Conservation (phyloP, 1,140 invertebrate species). For the Caenorhabditis brenneri region DNA sequence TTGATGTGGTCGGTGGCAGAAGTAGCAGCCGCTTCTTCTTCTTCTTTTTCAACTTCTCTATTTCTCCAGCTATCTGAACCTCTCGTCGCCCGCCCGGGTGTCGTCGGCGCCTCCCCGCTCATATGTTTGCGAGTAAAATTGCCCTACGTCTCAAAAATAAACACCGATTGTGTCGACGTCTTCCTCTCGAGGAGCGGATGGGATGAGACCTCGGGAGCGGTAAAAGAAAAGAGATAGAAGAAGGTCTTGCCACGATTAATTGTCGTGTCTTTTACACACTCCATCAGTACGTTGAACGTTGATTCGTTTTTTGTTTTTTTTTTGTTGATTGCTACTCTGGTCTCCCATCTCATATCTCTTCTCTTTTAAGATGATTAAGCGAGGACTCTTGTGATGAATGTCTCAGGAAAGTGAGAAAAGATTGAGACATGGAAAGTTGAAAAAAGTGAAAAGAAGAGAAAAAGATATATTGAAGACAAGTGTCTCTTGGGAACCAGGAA, state of each 20-base stretch:
- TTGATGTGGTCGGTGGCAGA: slow-evolving; percentile 38
- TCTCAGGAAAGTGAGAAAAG: not conserved
- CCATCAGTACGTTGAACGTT: not conserved
- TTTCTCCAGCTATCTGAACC: slow-evolving; percentile 32
- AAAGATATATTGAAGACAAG: slow-evolving; percentile 18
- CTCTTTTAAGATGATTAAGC: slow-evolving; percentile 16
- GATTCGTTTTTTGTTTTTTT: slow-evolving; percentile 10
- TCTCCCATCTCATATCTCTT: not conserved
- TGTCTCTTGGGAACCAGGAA: slow-evolving; percentile 23
- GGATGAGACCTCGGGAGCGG: slow-evolving; percentile 23
- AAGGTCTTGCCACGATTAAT: slow-evolving; percentile 43
- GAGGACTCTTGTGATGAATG: slow-evolving; percentile 4
- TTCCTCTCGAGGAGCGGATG: slow-evolving; percentile 36
- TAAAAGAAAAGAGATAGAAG: slow-evolving; percentile 13
- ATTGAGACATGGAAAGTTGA: not conserved
- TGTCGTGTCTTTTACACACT: slow-evolving; percentile 30
- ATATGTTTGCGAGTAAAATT: slow-evolving; percentile 44
- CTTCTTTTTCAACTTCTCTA: slow-evolving; percentile 33
- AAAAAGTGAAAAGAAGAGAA: slow-evolving; percentile 5
- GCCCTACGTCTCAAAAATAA: slow-evolving; percentile 40
- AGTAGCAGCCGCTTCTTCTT: slow-evolving; percentile 21
- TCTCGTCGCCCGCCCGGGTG: slow-evolving; percentile 28
- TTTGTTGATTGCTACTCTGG: slow-evolving; percentile 20
- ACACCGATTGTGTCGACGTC: slow-evolving; percentile 42
- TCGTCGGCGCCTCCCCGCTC: slow-evolving; percentile 37